Evolutionary conservation across 2,797 vertebrate genomes (phyloP).

Genomic region (Rhinoraja longicauda): DNA sequence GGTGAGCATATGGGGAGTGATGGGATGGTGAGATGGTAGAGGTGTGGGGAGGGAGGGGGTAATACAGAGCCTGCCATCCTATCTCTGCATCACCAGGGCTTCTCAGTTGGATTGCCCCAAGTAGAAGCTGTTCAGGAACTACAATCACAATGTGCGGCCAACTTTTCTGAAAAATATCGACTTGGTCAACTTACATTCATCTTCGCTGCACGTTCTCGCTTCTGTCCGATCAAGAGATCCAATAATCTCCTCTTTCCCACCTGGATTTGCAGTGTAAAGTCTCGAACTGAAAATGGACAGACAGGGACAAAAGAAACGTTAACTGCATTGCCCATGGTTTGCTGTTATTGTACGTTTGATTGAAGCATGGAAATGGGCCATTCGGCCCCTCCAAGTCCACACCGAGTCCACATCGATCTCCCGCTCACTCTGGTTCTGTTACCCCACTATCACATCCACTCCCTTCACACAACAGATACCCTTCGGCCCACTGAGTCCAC

Average conservation of each 20-base stretch:
- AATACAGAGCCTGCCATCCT: not conserved
- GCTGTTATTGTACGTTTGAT: not conserved
- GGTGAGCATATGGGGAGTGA: too few species aligned
- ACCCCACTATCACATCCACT: too few species aligned
- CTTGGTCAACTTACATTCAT: slow-evolving; percentile 58
- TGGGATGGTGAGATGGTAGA: not conserved
- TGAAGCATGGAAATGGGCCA: not conserved
- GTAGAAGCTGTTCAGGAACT: not conserved
- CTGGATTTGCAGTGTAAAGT: slow-evolving; percentile 58
- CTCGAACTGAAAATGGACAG: slow-evolving; percentile 59
- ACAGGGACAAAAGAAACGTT: not conserved
- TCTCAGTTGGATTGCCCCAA: not conserved
- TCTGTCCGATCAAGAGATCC: slow-evolving; percentile 55
- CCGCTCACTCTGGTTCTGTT: too few species aligned
- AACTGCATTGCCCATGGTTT: not conserved
- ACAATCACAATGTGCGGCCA: too few species aligned
- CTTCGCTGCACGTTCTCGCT: slow-evolving; percentile 62
- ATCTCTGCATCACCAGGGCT: not conserved
- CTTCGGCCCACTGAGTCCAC: too few species aligned
- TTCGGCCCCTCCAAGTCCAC: too few species aligned
- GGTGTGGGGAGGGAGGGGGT: too few species aligned
- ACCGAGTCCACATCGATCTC: too few species aligned
- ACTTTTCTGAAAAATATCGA: not conserved
- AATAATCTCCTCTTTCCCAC: slow-evolving; percentile 56
- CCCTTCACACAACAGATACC: too few species aligned